A percentile compares a stretch with the other conserved stretches of the same genome.
Conservation (phyloP, 2,113 vertebrate genomes). For the Ursus arctos region DNA sequence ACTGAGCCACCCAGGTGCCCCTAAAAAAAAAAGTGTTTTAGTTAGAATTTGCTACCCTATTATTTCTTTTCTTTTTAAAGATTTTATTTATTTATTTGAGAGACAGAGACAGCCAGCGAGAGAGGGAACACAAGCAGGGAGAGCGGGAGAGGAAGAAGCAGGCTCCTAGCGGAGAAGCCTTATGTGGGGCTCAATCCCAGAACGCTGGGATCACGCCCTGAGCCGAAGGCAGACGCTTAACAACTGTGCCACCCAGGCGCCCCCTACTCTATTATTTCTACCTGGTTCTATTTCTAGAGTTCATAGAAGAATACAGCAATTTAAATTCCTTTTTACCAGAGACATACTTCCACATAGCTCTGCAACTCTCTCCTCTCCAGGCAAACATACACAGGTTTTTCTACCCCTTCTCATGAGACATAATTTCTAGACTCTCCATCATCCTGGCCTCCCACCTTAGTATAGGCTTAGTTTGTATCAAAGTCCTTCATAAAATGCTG, state of each 20-base stretch:
- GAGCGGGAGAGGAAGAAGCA: no score
- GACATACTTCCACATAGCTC: not conserved
- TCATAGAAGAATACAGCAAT: not conserved
- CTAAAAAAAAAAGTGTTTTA: no score
- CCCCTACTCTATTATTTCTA: not conserved
- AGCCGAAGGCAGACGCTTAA: not conserved
- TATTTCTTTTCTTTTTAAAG: no score
- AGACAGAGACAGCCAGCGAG: no score
- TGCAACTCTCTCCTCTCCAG: not conserved
- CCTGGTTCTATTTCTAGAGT: not conserved
- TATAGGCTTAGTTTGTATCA: not conserved
- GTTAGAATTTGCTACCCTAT: no score
- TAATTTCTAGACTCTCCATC: not conserved
- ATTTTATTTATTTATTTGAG: no score
- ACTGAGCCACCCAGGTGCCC: no score
- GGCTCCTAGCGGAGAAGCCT: no score
- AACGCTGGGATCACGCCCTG: no score
- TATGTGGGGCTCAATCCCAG: no score
- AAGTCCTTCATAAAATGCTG: not conserved
- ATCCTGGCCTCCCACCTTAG: not conserved
- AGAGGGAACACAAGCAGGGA: no score
- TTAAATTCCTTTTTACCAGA: not conserved
- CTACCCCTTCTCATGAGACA: not conserved
- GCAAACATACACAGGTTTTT: not conserved
- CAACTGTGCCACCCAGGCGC: not conserved